These are phyloP conservation scores for Parotocinclus haroldoi DNA, from an alignment of 2,797 vertebrate species.

Conservation along the genomic window DNA sequence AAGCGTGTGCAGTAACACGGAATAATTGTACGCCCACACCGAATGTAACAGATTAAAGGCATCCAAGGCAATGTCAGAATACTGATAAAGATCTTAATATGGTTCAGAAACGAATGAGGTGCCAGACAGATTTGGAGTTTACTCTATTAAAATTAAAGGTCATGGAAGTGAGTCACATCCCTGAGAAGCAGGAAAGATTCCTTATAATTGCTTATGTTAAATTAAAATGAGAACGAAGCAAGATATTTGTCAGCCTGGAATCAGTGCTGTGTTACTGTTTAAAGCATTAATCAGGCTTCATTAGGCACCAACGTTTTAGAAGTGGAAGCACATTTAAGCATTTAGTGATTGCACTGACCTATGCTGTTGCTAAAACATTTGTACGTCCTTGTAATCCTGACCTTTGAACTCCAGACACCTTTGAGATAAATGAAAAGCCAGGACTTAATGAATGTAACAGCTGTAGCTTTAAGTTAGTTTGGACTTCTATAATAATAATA, in stretches of 20 bases:
- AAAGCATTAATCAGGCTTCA: not conserved
- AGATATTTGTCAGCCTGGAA: constrained; percentile 26
- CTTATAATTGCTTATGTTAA: constrained; percentile 32
- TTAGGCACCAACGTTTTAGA: not conserved
- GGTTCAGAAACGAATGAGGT: constrained; percentile 9
- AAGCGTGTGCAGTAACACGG: no score
- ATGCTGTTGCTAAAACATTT: not conserved
- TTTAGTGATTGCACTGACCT: not conserved
- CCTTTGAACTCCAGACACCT: no score
- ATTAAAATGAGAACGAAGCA: constrained; percentile 21
- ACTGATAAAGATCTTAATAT: not conserved
- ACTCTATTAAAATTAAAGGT: constrained; percentile 21
- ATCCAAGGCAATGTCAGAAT: not conserved
- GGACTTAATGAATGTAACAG: no score
- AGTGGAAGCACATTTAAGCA: not conserved
- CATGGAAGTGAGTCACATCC: constrained; percentile 28
- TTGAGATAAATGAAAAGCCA: no score
- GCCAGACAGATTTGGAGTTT: constrained; percentile 10
- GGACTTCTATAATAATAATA: no score
- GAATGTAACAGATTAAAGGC: not conserved
- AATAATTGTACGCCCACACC: no score
- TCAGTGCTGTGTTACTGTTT: constrained; percentile 8
- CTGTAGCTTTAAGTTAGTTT: no score
- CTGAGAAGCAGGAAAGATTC: constrained; percentile 7
- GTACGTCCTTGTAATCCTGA: no score